Conservation (phyloP, 2,888 invertebrate species). For the Harpalus rufipes region DNA sequence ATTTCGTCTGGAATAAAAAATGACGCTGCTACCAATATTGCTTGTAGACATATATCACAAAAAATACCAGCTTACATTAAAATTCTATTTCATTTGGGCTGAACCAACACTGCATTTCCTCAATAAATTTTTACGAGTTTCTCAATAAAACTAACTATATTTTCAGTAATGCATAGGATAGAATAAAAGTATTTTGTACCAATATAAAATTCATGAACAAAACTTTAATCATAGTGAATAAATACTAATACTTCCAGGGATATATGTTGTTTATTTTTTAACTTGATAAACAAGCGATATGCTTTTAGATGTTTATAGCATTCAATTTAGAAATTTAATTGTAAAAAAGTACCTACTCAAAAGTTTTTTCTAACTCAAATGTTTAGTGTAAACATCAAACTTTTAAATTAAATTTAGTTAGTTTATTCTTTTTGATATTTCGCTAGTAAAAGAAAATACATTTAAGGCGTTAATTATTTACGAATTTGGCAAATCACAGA, state of each 20-base stretch:
- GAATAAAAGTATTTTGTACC: neutral
- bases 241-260: neutral
- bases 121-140: slow-evolving; percentile 28
- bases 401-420: neutral
- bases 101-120: neutral
- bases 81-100: neutral
- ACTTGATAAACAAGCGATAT: neutral
- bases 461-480: neutral
- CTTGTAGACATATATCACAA: neutral
- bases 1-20: neutral
- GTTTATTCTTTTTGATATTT: neutral
- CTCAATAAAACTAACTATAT: neutral
- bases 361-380: neutral
- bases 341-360: neutral
- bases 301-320: neutral
- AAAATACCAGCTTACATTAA: neutral
- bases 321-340: neutral
- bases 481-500: neutral
- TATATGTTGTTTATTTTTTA: neutral
- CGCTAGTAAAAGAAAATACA: neutral
- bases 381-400: neutral
- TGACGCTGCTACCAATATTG: neutral
- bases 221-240: neutral
- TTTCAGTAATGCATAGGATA: neutral
- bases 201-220: slow-evolving; percentile 16